Evolutionary conservation across 1,140 invertebrate species (phyloP), one percentile per base, ranked within the genome.

Genomic region (Macrostomum lignano): DNA sequence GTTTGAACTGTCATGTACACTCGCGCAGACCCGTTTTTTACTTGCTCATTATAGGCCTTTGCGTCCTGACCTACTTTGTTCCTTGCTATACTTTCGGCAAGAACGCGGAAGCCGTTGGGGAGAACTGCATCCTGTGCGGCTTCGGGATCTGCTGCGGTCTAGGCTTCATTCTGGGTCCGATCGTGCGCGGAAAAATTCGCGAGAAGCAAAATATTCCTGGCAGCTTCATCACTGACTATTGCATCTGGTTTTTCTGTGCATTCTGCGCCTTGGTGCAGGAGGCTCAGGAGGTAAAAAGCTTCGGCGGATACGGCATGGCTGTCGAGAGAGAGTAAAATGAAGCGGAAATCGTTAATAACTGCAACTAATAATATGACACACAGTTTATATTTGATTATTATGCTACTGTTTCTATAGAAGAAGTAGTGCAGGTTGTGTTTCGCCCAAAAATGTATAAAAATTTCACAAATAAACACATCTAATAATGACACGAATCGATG

Each of bases 31-130:
- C n/a, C n/a, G n/a, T n/a, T 24, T 24, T 9, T 17, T 54, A 49
- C 38, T 54, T 52, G 23, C 39, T 37, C 35, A 46, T 48, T 31
- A 37, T 31, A 9, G 43, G 46, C 7, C 26, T 55, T 17, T 52
- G 50, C 39, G 42, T 52, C 6, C 40, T 51, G 13, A 38, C 46
- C n/a, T 52, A 46, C 38, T 44, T 52, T 25, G 40, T 48, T 9
- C 51, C 51, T 4, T 55, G 51, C 29, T 50, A 52, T 37, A 44
- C 44, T 30, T 47, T 49, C 32, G 51, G 51, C 6, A 48, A 49
- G 36, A 51, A 52, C 39, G 47, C 51, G 7, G 51, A 55, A 31
- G 47, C 48, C 1, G 42, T 52, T 3, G 49, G 49, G 3, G 50
- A 52, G 22, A 40, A 37, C 11, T 55, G 51, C 37, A 35, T 46